phyloP scores from a whole-genome alignment of 2,797 vertebrate genomes.

The Craterocephalus amniculus region DNA sequence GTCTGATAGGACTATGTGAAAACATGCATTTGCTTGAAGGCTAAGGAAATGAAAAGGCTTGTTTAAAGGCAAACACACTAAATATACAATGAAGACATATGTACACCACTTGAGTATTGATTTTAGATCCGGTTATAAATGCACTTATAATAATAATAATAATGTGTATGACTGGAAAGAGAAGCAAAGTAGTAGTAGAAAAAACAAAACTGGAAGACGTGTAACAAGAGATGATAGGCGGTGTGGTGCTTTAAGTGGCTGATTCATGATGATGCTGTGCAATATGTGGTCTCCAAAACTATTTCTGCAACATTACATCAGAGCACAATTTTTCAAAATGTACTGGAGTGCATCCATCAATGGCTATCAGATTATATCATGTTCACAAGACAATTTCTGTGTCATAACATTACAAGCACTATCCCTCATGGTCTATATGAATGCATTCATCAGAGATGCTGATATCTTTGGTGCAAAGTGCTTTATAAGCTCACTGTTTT shows the following conservation, averaged over 20 bases:
- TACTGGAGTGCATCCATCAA: slow-evolving; percentile 48
- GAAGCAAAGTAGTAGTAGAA: slow-evolving; percentile 17
- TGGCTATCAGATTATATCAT: slow-evolving; percentile 49
- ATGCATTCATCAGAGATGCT: slow-evolving; percentile 20
- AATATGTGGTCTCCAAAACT: slow-evolving; percentile 56
- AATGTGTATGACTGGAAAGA: slow-evolving; percentile 20
- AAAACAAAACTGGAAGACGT: slow-evolving; percentile 29
- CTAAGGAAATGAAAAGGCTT: slow-evolving; percentile 21
- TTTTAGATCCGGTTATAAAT: slow-evolving; percentile 45
- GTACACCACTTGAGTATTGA: slow-evolving; percentile 40
- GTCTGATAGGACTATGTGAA: slow-evolving; percentile 16
- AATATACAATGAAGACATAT: slow-evolving; percentile 12
- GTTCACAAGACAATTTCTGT: slow-evolving; percentile 51
- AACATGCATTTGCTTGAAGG: slow-evolving; percentile 2
- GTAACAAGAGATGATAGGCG: slow-evolving; percentile 55
- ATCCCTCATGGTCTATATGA: slow-evolving; percentile 19
- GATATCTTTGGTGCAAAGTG: slow-evolving; percentile 18
- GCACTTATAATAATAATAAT: slow-evolving; percentile 26
- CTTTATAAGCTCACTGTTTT: slow-evolving; percentile 29
- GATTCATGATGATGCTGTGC: slow-evolving; percentile 55
- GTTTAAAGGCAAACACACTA: slow-evolving; percentile 18
- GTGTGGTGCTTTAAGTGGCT: slow-evolving; percentile 56
- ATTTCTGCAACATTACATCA: slow-evolving; percentile 64
- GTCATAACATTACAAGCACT: slow-evolving; percentile 32
- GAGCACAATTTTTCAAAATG: slow-evolving; percentile 52